These are phyloP conservation scores for Scolopax mira DNA, from an alignment of 2,113 vertebrate species.

Conservation along the genomic window DNA sequence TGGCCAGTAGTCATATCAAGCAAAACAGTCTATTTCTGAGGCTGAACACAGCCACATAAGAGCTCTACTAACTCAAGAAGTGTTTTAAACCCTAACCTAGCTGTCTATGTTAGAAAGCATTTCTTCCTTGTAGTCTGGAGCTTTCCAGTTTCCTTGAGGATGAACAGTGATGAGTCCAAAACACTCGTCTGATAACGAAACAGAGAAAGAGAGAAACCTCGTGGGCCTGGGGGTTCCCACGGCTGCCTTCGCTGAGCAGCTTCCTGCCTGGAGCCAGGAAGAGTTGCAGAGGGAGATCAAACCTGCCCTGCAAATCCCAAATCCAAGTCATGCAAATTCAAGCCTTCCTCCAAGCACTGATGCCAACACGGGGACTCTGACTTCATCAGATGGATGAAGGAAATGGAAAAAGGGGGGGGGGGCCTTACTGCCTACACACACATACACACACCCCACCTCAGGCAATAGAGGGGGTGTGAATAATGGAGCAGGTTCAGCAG, in stretches of 20 bases:
- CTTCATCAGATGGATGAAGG: slow-evolving; percentile 47
- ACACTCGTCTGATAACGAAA: not conserved
- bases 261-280: slow-evolving; percentile 11
- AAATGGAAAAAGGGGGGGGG: slow-evolving; percentile 42
- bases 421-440: slow-evolving; percentile 40
- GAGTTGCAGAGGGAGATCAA: slow-evolving; percentile 21
- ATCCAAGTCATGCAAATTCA: slow-evolving; percentile 49
- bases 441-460: slow-evolving; percentile 22
- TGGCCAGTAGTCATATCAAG: accelerated
- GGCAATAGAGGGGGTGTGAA: slow-evolving; percentile 57
- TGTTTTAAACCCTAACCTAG: not conserved
- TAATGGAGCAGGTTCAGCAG: slow-evolving; percentile 53
- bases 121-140: not conserved
- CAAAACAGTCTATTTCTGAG: not conserved
- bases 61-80: not conserved
- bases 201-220: not conserved
- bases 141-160: not conserved
- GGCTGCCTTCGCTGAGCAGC: not conserved
- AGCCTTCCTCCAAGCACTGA: slow-evolving; percentile 48
- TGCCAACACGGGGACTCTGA: slow-evolving; percentile 31
- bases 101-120: not conserved
- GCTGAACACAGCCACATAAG: not conserved
- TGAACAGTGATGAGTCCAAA: not conserved
- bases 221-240: slow-evolving; percentile 29
- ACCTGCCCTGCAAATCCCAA: slow-evolving; percentile 51